Conservation (phyloP, 2,888 invertebrate genomes). For the Andrena trimmerana region DNA sequence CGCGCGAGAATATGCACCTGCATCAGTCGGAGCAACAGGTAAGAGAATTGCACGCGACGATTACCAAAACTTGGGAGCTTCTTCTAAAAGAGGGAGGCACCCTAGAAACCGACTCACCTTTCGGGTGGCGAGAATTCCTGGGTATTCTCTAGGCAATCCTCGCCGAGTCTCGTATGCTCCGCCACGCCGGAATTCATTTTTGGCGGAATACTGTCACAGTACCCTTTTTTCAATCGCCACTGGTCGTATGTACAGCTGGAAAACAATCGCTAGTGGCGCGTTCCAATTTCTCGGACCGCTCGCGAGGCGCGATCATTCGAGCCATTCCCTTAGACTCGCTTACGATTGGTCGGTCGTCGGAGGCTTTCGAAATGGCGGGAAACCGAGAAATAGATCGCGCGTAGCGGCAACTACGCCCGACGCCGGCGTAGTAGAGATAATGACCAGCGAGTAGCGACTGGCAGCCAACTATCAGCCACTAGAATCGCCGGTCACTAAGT, state of each 20-base stretch:
- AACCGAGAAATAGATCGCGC: conserved; percentile 41
- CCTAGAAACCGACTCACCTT: conserved; percentile 69
- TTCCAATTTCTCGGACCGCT: conserved; percentile 56
- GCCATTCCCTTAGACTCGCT: neutral
- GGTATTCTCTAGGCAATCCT: conserved; percentile 68
- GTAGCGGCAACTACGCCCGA: neutral
- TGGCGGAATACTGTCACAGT: conserved; percentile 74
- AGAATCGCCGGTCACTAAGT: no score
- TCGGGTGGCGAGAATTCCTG: conserved; percentile 75
- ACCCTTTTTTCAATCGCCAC: conserved; percentile 64
- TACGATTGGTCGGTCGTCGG: conserved; percentile 54
- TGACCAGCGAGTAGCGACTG: no score
- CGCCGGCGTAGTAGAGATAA: no score
- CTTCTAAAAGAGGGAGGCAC: neutral
- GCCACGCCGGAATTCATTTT: conserved; percentile 79
- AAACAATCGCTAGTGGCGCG: conserved; percentile 48
- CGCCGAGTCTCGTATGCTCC: conserved; percentile 66
- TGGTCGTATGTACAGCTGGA: conserved; percentile 34
- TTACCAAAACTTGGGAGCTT: neutral
- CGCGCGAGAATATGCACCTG: conserved; percentile 73
- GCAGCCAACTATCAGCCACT: no score
- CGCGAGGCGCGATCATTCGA: conserved; percentile 30
- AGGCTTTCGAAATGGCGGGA: conserved; percentile 48
- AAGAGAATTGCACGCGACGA: conserved; percentile 35
- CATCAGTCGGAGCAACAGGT: conserved; percentile 73